These are phyloP conservation scores for Drosophila simulans DNA, from an alignment of 1,140 invertebrate species.

Conservation along the genomic window DNA sequence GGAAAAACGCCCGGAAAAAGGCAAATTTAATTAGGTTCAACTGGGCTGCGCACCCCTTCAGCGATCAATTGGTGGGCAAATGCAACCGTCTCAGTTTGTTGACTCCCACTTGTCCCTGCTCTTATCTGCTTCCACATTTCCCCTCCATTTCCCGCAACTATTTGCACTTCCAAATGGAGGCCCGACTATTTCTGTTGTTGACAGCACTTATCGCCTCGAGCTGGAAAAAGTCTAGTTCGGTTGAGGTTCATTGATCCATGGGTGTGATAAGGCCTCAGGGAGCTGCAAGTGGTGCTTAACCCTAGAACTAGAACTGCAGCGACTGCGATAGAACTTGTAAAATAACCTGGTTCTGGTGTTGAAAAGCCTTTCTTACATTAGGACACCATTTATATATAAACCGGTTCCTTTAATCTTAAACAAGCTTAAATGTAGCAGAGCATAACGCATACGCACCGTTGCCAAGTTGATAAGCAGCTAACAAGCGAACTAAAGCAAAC, in stretches of 20 bases:
- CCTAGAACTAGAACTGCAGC: conserved; percentile 1
- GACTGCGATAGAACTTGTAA: too few relatives aligned
- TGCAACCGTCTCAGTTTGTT: conserved; percentile 56
- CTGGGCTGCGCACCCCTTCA: conserved; percentile 25
- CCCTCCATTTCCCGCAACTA: conserved; percentile 7
- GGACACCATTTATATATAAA: too few relatives aligned
- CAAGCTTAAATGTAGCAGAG: background rate
- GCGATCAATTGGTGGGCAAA: conserved; percentile 71
- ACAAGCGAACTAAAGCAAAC: conserved; percentile 12
- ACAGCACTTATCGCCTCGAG: conserved; percentile 48
- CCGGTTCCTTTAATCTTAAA: background rate
- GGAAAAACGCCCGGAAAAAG: conserved; percentile 8
- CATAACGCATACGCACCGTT: conserved; percentile 65
- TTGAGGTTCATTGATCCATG: conserved; percentile 75
- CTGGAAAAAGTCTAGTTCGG: conserved; percentile 39
- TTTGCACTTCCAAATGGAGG: conserved; percentile 52
- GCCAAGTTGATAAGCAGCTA: conserved; percentile 18
- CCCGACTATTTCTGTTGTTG: conserved; percentile 44
- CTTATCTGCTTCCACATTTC: conserved; percentile 39
- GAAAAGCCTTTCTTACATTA: background rate
- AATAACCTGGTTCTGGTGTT: background rate
- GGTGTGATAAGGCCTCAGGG: conserved; percentile 48
- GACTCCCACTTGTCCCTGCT: conserved; percentile 40
- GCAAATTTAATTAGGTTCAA: conserved; percentile 77
- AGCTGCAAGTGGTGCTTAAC: conserved; percentile 13